Base-by-base conservation (phyloP, 2,797 vertebrate genomes). In the Holocentrus rufus region DNA sequence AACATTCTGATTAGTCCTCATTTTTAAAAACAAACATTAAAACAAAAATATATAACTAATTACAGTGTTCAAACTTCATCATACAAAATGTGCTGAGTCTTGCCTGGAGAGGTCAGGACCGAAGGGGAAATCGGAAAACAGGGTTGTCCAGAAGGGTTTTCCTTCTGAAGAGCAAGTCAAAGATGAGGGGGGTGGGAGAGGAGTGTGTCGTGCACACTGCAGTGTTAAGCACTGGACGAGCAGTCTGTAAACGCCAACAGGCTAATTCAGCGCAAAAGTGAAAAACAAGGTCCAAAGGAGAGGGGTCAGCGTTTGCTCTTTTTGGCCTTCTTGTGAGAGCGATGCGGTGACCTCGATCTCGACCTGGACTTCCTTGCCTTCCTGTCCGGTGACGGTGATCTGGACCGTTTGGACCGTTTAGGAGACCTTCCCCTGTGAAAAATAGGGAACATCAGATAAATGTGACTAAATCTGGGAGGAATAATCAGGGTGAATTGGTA, bases 271-370 rank as follows among this genome's bases (percentile, higher is more conserved):
- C 78, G 69, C 50, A 7, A 34, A 49, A 22, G 39, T 36, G 14
- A 39, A 39, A 61, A 42, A 22, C 62, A 5, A 55, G n/a, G 53
- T 74, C 67, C 69, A 61, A 54, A 70, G 55, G 6, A 23, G 4
- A 73, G 30, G 76, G 59, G 84, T 94, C 92, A 95, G 69, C 93
- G 93, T 91, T 94, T 95, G 87, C 91, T 95, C 88, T 93, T 95
- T 90, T 95, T 95, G 20, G 90, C 65, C 83, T 94, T 95, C 84
- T 94, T 95, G 86, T 94, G 94, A 39, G 93, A 94, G 74, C 91
- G 93, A 85, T 94, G 93, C 0, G 94, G 94, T 2, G 94, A 95
- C 54, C 91, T 87, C 4, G 94, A 91, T 9, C 83, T 81, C 11
- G 90, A 95, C 76, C 90, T 89, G 42, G 94, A 95, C 78, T 90